Percentiles rank a stretch among this genome's conserved stretches.
Evolutionary conservation across 2,888 invertebrate species (phyloP).

Genomic region (Nymphalis c-album): DNA sequence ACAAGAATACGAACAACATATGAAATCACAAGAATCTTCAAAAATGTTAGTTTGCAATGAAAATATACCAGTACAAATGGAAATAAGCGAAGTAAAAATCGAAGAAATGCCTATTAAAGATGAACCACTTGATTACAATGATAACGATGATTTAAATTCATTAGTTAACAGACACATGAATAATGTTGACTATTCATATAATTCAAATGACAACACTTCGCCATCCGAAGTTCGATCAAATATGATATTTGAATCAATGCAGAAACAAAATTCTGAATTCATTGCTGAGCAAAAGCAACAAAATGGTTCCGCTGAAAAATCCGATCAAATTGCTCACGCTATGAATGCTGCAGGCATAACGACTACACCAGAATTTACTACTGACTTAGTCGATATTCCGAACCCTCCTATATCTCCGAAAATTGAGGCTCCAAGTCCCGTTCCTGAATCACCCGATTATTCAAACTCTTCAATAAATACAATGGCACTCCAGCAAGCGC

Average conservation of each 20-base stretch:
- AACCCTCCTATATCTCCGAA: conserved; percentile 66
- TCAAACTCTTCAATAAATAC: conserved; percentile 69
- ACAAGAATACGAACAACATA: conserved; percentile 60
- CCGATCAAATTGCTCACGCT: conserved; percentile 72
- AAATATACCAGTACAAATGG: conserved; percentile 54
- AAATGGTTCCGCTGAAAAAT: conserved; percentile 57
- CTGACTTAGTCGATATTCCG: conserved; percentile 70
- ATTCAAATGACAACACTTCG: conserved; percentile 39
- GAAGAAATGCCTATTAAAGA: conserved; percentile 56
- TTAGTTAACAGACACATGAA: conserved; percentile 44
- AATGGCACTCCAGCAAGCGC: conserved; percentile 72
- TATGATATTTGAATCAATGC: conserved; percentile 39
- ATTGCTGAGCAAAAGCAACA: conserved; percentile 44
- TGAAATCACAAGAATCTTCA: conserved; percentile 48
- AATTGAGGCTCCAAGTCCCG: conserved; percentile 51
- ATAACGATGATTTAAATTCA: conserved; percentile 46
- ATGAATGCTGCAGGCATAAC: conserved; percentile 75
- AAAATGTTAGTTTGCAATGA: conserved; percentile 48
- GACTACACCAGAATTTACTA: conserved; percentile 51
- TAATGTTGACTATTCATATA: conserved; percentile 48
- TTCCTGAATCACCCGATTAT: conserved; percentile 53
- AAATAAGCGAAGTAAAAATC: conserved; percentile 53
- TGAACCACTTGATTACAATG: conserved; percentile 48
- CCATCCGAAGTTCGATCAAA: conserved; percentile 36
- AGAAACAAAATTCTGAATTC: conserved; percentile 35